These are phyloP conservation scores for Cabera pusaria DNA, from an alignment of 2,888 invertebrate genomes.

Conservation along the genomic window DNA sequence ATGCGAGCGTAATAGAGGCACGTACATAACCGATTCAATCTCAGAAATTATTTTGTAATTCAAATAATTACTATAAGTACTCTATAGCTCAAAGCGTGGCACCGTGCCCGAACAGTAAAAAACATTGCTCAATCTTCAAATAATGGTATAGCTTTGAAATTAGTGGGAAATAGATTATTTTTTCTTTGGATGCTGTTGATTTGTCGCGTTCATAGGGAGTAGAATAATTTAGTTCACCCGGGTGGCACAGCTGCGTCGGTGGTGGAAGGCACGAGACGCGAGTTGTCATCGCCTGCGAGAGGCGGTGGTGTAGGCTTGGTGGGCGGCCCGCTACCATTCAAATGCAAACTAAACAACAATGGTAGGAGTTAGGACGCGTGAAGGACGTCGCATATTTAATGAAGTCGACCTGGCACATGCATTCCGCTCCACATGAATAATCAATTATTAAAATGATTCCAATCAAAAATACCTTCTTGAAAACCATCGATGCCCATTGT, in stretches of 20 bases:
- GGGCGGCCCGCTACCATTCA: conserved; percentile 76
- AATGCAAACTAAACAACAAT: conserved; percentile 79
- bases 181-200: conserved; percentile 33
- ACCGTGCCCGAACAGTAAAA: conserved; percentile 46
- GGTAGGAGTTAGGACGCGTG: conserved; percentile 81
- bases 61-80: conserved; percentile 59
- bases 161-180: conserved; percentile 49
- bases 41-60: conserved; percentile 62
- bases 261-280: conserved; percentile 22
- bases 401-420: conserved; percentile 72
- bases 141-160: conserved; percentile 49
- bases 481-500: conserved; percentile 49
- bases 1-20: conserved; percentile 55
- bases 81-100: conserved; percentile 48
- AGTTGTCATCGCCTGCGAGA: conserved; percentile 53
- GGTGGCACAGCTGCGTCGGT: conserved; percentile 27
- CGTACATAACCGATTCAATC: conserved; percentile 58
- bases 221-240: conserved; percentile 17
- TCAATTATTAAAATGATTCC: conserved; percentile 79
- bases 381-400: conserved; percentile 80
- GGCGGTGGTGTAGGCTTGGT: conserved; percentile 64
- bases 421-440: conserved; percentile 79
- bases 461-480: conserved; percentile 68
- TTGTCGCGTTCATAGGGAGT: conserved; percentile 17
- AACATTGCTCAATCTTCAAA: conserved; percentile 52